Evolutionary conservation across 2,888 invertebrate species (phyloP).

Genomic region (Hirtodrosophila trivittata): DNA sequence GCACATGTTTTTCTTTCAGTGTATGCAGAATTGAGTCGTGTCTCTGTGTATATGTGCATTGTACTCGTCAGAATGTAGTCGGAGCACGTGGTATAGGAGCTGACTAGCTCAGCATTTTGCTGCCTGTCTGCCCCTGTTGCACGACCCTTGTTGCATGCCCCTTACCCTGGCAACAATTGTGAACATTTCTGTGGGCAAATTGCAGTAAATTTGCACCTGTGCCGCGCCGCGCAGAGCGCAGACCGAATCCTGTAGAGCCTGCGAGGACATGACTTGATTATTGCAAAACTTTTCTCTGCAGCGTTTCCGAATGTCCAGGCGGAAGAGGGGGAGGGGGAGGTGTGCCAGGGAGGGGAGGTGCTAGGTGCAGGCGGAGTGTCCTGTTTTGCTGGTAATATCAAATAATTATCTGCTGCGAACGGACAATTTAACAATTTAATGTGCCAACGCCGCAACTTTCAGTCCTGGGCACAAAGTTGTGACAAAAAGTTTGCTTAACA

Average conservation of each 20-base stretch:
- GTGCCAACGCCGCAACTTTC: conserved; percentile 34
- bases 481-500: conserved; percentile 32
- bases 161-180: conserved; percentile 3
- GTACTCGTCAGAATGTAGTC: too few species aligned
- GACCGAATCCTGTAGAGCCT: conserved; percentile 7
- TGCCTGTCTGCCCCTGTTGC: not conserved
- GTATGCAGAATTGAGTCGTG: too few species aligned
- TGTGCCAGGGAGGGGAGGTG: not conserved
- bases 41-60: conserved; percentile 19
- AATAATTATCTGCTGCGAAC: conserved; percentile 41
- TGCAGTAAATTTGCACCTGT: conserved; percentile 49
- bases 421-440: conserved; percentile 50
- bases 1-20: too few species aligned
- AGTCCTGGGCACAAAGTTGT: conserved; percentile 24
- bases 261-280: conserved; percentile 39
- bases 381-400: conserved; percentile 24
- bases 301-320: conserved; percentile 10
- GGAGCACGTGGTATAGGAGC: too few species aligned
- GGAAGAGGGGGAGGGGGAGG: not conserved
- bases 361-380: not conserved
- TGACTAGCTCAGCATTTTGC: conserved; percentile 8
- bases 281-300: conserved; percentile 53
- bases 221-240: conserved; percentile 25
- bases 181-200: conserved; percentile 31
- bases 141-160: not conserved